phyloP scores from a whole-genome alignment of 2,797 vertebrate species.

The Eulemur rubriventer region DNA sequence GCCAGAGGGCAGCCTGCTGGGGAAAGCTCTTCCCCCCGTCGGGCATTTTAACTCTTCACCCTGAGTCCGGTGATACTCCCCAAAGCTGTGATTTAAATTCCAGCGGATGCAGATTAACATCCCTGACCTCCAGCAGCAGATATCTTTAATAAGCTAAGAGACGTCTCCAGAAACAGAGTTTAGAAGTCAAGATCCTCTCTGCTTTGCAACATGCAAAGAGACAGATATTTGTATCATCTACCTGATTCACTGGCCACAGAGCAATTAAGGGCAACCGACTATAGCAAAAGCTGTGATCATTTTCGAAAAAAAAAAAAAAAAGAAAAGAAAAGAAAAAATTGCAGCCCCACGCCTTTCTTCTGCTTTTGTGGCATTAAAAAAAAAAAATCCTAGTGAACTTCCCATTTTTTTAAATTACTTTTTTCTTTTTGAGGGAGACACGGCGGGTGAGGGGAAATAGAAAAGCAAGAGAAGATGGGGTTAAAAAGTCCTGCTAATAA shows the following conservation, averaged over 20 bases:
- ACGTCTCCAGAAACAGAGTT: conserved; percentile 10
- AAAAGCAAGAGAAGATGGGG: background rate
- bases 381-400: conserved; percentile 61
- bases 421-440: background rate
- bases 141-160: conserved; percentile 21
- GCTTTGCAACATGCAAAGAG: background rate
- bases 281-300: background rate
- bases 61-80: background rate
- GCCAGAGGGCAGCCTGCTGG: conserved; percentile 63
- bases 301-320: background rate
- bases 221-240: background rate
- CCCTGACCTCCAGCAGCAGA: background rate
- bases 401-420: conserved; percentile 49
- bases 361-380: conserved; percentile 72
- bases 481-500: background rate
- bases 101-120: background rate
- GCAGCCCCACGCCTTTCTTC: conserved; percentile 56
- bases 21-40: conserved; percentile 13
- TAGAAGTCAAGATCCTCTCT: background rate
- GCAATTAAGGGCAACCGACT: background rate
- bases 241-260: rapidly evolving
- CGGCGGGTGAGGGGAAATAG: background rate
- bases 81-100: conserved; percentile 58
- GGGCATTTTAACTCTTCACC: conserved; percentile 49
- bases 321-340: background rate